Evolutionary conservation across 2,113 vertebrate species (phyloP).

Genomic region (Oriolus oriolus): DNA sequence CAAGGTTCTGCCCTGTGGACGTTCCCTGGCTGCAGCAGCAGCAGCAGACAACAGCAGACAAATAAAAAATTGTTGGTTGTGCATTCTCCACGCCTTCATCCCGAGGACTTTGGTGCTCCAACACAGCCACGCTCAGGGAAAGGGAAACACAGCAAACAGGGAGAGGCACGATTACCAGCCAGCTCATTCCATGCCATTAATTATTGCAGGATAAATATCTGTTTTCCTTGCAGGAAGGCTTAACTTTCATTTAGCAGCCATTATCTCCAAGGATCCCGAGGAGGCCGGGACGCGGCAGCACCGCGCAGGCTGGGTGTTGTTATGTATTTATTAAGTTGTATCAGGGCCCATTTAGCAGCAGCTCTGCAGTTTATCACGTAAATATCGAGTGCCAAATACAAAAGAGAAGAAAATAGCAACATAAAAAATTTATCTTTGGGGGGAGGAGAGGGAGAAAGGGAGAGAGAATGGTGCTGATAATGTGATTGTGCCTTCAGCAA

Average conservation of each 20-base stretch:
- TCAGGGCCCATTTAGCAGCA: slow-evolving; percentile 63
- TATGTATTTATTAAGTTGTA: slow-evolving; percentile 69
- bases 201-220: slow-evolving; percentile 1
- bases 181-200: neutral
- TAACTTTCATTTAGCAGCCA: neutral
- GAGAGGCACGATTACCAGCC: neutral
- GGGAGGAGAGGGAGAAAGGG: slow-evolving; percentile 35
- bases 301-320: slow-evolving; percentile 40
- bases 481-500: slow-evolving; percentile 64
- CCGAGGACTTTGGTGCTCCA: neutral
- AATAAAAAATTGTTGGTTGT: neutral
- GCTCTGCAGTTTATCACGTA: slow-evolving; percentile 66
- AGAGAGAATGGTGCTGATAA: slow-evolving; percentile 59
- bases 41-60: neutral
- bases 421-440: slow-evolving; percentile 71
- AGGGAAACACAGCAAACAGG: neutral
- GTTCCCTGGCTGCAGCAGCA: neutral
- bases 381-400: slow-evolving; percentile 66
- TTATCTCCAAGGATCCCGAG: neutral
- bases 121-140: neutral
- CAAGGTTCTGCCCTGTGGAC: neutral
- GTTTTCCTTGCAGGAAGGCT: neutral
- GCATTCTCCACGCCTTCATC: neutral
- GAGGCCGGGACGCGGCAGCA: slow-evolving; percentile 18
- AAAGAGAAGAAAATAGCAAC: slow-evolving; percentile 69